A percentile compares a stretch with the other conserved stretches of the same genome.
Evolutionary conservation across 2,113 vertebrate genomes (phyloP).

Genomic region (Psittacula cyanocephala): DNA sequence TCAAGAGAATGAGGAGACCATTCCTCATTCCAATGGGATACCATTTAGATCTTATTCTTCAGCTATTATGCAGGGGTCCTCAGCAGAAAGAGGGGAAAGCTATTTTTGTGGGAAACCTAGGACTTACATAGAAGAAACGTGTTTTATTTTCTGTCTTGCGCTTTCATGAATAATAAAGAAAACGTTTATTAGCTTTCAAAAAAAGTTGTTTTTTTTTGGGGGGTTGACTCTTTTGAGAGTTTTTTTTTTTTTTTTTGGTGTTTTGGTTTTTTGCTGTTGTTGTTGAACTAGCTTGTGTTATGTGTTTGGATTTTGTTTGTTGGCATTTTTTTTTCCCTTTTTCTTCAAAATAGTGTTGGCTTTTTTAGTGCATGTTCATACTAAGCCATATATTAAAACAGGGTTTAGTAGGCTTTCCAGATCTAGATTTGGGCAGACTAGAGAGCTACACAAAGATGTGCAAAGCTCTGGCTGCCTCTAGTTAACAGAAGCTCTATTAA

Average conservation of each 20-base stretch:
- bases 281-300: background rate
- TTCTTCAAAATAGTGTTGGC: background rate
- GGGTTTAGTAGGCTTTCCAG: background rate
- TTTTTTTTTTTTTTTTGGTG: background rate
- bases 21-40: background rate
- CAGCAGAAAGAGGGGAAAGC: background rate
- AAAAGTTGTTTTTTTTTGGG: background rate
- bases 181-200: background rate
- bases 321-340: rapidly evolving
- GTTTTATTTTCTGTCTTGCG: background rate
- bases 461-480: background rate
- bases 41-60: background rate
- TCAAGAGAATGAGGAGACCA: background rate
- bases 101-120: background rate
- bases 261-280: too few species aligned
- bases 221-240: background rate
- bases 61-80: background rate
- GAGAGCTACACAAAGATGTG: background rate
- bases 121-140: background rate
- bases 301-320: background rate
- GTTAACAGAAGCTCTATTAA: background rate
- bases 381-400: background rate
- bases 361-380: background rate
- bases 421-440: background rate
- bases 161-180: background rate